phyloP scores from a whole-genome alignment of 2,888 invertebrate genomes.

The Sinohyriopsis cumingii region DNA sequence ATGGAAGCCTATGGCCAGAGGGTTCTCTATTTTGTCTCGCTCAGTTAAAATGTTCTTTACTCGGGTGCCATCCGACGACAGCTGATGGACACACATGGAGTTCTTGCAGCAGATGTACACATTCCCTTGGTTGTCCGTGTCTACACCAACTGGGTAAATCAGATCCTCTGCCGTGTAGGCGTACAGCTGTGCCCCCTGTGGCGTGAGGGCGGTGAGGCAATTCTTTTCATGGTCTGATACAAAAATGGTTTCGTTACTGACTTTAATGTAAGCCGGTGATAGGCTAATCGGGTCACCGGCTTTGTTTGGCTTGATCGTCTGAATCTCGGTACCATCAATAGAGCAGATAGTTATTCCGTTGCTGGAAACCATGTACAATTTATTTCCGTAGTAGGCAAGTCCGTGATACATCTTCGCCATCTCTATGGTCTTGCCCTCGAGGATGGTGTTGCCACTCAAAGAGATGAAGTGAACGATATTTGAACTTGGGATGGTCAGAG shows the following conservation, averaged over 20 bases:
- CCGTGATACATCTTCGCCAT: slow-evolving; percentile 20
- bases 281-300: slow-evolving; percentile 13
- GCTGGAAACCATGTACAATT: slow-evolving; percentile 19
- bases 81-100: slow-evolving; percentile 14
- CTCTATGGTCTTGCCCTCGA: slow-evolving; percentile 13
- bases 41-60: slow-evolving; percentile 10
- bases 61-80: slow-evolving; percentile 12
- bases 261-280: slow-evolving; percentile 19
- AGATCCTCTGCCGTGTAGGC: slow-evolving; percentile 16
- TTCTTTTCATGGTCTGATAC: slow-evolving; percentile 21
- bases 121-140: slow-evolving; percentile 18
- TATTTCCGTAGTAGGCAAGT: slow-evolving; percentile 13
- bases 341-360: slow-evolving; percentile 22
- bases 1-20: slow-evolving; percentile 16
- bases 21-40: slow-evolving; percentile 18
- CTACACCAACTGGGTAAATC: slow-evolving; percentile 20
- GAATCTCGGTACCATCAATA: slow-evolving; percentile 18
- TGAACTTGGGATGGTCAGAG: slow-evolving; percentile 18
- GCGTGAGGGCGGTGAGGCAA: slow-evolving; percentile 10
- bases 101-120: slow-evolving; percentile 23
- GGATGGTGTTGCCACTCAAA: slow-evolving; percentile 18
- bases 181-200: slow-evolving; percentile 15
- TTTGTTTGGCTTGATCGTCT: slow-evolving; percentile 19
- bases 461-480: slow-evolving; percentile 23
- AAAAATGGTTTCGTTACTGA: slow-evolving; percentile 14